Evolutionary conservation across 2,888 invertebrate species (phyloP), one percentile per base, ranked within the genome.

Genomic region (Calameuta idolon): DNA sequence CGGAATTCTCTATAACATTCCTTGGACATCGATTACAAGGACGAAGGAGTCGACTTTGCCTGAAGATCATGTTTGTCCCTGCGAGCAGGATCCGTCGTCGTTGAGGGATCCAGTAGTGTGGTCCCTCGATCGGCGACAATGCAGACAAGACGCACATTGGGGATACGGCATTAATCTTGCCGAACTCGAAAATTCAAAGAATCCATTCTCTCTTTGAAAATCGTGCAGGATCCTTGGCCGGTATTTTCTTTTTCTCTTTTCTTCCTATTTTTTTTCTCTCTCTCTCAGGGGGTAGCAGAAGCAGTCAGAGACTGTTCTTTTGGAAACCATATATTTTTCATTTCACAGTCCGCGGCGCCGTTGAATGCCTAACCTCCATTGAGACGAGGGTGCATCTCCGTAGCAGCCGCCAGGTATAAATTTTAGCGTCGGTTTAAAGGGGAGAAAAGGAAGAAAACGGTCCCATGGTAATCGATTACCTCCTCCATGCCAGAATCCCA

Each of bases 401-500:
- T 83, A 85, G 82, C 87, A 85, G 77, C 85, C 86, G 86, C 87
- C 89, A 89, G 90, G 90, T 90, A 90, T 90, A 90, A 89, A 90
- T 90, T 90, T 89, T 87, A 86, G 87, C 86, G 84, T 86, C 86
- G 87, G 85, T 79, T 85, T 84, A 85, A 83, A 80, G 79, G 79
- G 83, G 82, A 81, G 79, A 82, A 78, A 80, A 82, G 81, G 75
- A 68, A 40, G 68, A 83, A 84, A 87, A 87, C 85, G 85, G 85
- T 87, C 85, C 86, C 86, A 86, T 87, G 87, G 86, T 88, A 88
- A 89, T 89, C 88, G 89, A 89, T 89, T 90, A 85, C 89, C 86
- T 87, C 88, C 84, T 85, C 88, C 88, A 87, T 89, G 87, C 88
- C 85, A 88, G 88, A 87, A 87, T 88, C 86, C 87, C 86, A 78